Base-by-base conservation (phyloP, 1,140 invertebrate genomes). In the Vanessa atalanta region DNA sequence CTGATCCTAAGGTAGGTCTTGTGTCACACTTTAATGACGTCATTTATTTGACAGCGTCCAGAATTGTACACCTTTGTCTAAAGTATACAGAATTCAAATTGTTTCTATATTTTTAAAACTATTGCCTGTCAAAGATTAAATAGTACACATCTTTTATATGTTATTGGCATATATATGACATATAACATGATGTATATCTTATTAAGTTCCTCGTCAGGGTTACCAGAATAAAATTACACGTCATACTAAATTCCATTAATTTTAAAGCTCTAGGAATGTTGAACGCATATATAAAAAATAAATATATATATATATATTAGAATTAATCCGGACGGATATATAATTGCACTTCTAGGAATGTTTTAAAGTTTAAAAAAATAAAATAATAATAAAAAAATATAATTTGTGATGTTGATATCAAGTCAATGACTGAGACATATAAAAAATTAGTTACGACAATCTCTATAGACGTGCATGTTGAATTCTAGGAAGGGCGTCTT, bases 381-480 rank as follows among this genome's bases (percentile, higher is more conserved):
- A 57, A 12, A 26, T 0, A 61, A 61, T 37, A 37, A 37, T 37
- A 13, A 23, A 23, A 57, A 57, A 12, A 57, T 23, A 57, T 11
- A 15, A 57, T 26, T 57, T 57, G 57, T 61, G 57, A 61, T 61
- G 57, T n/a, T 11, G 1, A 14, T 31, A 37, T 15, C 57, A 57
- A 57, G 53, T 57, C 53, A 7, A 23, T 60, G 8, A 4, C 20
- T 61, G 57, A 37, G 12, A 37, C 31, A n/a, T 5, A 51, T 51
- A 37, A 23, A 48, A 65, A 31, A 2, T 79, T 88, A 95, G 80
- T 95, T 94, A 76, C 93, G 92, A 87, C 95, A 95, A 78, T 94
- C 92, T 87, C 94, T 89, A 77, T 94, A 94, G 60, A 95, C 94
- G 76, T 94, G 90, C 72, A 95, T 94, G 79, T 95, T 95, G 85